A percentile compares a stretch with the other conserved stretches of the same genome.
These are phyloP conservation scores for Hydropotes inermis DNA, from an alignment of 2,113 vertebrate genomes.

Conservation along the genomic window DNA sequence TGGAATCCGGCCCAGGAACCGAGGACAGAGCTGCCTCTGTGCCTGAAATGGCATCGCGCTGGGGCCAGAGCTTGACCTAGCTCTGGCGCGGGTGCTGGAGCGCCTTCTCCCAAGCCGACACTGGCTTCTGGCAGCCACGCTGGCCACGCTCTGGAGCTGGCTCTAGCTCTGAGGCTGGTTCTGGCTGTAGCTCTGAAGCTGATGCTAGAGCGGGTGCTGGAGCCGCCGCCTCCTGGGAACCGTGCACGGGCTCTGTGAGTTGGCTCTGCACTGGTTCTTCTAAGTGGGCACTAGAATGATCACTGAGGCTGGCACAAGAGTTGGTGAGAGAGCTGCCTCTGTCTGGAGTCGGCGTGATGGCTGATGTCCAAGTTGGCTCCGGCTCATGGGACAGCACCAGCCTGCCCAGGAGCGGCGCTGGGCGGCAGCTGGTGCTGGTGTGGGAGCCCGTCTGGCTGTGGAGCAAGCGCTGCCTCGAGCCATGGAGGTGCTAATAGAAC, in stretches of 20 bases:
- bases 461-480: rapidly evolving
- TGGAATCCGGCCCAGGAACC: not conserved
- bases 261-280: not conserved
- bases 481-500: not conserved
- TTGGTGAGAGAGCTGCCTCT: not conserved
- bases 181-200: not conserved
- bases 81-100: not conserved
- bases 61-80: not conserved
- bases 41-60: not conserved
- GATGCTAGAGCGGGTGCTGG: not conserved
- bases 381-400: not conserved
- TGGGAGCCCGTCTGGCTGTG: not conserved
- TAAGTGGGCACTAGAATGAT: not conserved
- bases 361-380: not conserved
- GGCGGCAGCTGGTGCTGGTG: not conserved
- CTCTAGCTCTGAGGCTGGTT: not conserved
- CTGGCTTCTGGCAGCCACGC: not conserved
- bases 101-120: not conserved
- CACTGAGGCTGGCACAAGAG: not conserved
- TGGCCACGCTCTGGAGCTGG: not conserved
- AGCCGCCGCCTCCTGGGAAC: not conserved
- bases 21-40: not conserved
- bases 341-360: rapidly evolving
- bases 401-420: rapidly evolving
- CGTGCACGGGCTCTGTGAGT: not conserved